These are phyloP conservation scores for Cynocephalus volans DNA, from an alignment of 2,113 vertebrate genomes.

Conservation along the genomic window DNA sequence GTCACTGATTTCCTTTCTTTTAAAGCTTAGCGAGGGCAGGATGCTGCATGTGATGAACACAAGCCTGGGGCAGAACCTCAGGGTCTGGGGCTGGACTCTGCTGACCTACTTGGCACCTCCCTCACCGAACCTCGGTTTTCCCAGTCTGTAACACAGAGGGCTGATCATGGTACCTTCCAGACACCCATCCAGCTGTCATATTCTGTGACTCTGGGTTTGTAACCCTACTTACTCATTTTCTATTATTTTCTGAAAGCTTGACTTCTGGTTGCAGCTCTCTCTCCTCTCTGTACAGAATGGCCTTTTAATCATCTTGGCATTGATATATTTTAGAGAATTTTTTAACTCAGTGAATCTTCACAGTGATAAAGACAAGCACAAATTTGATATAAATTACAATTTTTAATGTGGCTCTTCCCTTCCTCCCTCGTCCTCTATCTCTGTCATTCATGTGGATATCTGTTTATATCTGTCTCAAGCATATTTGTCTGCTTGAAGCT, in stretches of 20 bases:
- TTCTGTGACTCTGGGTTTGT: neutral
- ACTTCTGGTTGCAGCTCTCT: neutral
- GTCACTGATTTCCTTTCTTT: neutral
- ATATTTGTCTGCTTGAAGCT: neutral
- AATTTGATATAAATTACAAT: neutral
- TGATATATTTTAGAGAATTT: neutral
- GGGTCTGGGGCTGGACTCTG: neutral
- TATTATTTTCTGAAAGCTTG: slow-evolving; percentile 11
- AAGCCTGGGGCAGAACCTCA: neutral
- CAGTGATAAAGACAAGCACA: neutral
- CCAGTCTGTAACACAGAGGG: neutral
- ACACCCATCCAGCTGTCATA: no score
- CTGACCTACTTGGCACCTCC: neutral
- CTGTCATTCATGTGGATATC: neutral
- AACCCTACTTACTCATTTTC: neutral
- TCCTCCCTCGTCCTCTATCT: neutral
- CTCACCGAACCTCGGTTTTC: neutral
- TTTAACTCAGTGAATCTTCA: neutral
- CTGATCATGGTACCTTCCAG: neutral
- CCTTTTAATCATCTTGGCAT: neutral
- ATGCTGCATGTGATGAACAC: no score
- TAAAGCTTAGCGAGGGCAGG: neutral
- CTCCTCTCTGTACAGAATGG: neutral
- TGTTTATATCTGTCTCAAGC: neutral
- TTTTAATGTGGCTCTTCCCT: neutral